Evolutionary conservation across 2,888 invertebrate species (phyloP).

Genomic region (Drosophila ustulata): DNA sequence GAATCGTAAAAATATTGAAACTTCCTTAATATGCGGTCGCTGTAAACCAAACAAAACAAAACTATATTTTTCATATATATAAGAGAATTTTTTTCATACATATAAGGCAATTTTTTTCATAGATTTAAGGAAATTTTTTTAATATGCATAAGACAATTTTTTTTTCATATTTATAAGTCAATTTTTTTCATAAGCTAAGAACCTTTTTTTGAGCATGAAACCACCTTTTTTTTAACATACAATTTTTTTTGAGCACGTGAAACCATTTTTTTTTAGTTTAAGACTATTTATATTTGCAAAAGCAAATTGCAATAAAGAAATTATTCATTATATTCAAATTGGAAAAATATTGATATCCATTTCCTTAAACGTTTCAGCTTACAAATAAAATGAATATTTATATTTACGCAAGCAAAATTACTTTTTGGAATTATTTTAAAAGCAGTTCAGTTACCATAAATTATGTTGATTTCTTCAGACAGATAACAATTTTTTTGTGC

Average conservation of each 20-base stretch:
- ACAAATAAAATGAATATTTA: background rate
- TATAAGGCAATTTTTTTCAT: conserved; percentile 53
- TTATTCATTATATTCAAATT: conserved; percentile 12
- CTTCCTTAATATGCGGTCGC: conserved; percentile 34
- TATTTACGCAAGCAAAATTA: background rate
- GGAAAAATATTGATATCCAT: background rate
- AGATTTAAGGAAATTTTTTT: conserved; percentile 48
- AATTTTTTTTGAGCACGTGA: conserved; percentile 57
- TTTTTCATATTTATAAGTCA: conserved; percentile 26
- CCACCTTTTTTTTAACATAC: conserved; percentile 63
- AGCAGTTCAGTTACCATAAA: too few species aligned
- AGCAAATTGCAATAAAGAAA: conserved; percentile 32
- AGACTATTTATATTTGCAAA: conserved; percentile 34
- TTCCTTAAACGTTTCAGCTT: background rate
- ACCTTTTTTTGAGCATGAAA: conserved; percentile 65
- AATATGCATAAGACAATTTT: conserved; percentile 27
- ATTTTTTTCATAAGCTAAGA: conserved; percentile 42
- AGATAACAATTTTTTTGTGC: too few species aligned
- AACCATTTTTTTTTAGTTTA: conserved; percentile 27
- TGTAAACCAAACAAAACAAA: conserved; percentile 44
- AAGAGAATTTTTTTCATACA: conserved; percentile 41
- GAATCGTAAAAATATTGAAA: conserved; percentile 19
- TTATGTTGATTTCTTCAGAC: too few species aligned
- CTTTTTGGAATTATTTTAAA: too few species aligned
- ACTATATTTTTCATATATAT: conserved; percentile 29